Evolutionary conservation across 64 coral and sea anemone genomes (phyloP), one percentile per base, ranked within the genome.

Genomic region (Montipora efflorescens): DNA sequence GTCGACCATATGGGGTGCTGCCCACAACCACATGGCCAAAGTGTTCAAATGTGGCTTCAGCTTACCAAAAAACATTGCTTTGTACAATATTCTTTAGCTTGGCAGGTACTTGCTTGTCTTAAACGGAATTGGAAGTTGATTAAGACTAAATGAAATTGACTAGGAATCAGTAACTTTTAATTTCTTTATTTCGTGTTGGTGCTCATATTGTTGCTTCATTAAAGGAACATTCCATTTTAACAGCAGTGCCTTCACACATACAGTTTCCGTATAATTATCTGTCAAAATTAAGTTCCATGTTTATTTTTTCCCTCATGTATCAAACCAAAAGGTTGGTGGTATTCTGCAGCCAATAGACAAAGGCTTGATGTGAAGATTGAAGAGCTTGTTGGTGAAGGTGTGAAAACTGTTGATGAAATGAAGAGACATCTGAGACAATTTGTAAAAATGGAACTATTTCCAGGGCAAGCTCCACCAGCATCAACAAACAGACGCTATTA

Each of bases 281-380:
- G 5, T 19, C 45, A 78, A 72, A 73, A 21, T 67, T 72, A 67
- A 51, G 59, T 87, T 48, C 49, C 64, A 68, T 73, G 21, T 72
- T 10, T 20, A 49, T 47, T 16, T 72, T 16, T 86, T n/a, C 19
- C 15, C 52, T 48, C 15, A 86, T 69, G 15, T 64, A 76, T 76
- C 22, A 36, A 76, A 78, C 46, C 45, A 47, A 45, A 11, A 95
- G 93, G 47, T 95, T 95, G 93, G 88, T 79, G 93, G 88, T 19
- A 91, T 95, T 72, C 52, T 95, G 28, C 88, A 95, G 64, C 89
- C 93, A 52, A 91, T 95, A 25, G 88, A 91, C 61, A 95, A 95
- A 59, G 82, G 47, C 89, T 95, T 25, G 81, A 70, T 2, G 59
- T 78, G 16, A 90, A 95, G 62, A 95, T 57, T 11, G 0, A 57